Conservation (phyloP, 1,140 invertebrate species). For the Euwallacea similis region DNA sequence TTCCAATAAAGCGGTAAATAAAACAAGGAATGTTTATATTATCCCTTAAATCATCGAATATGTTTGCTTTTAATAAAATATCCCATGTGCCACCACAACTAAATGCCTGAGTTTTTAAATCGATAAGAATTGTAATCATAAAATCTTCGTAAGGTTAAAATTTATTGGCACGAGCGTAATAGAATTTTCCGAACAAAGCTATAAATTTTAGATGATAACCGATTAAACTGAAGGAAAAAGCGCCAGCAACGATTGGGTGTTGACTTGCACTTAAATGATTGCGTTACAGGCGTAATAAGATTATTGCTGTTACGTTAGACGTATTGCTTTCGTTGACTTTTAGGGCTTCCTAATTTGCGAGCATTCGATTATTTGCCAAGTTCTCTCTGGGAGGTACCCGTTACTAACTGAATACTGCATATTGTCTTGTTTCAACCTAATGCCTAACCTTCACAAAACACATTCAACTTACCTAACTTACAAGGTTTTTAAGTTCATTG, state of each 20-base stretch:
- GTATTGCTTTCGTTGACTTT: slow-evolving; percentile 24
- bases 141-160: slow-evolving; percentile 17
- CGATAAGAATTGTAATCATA: slow-evolving; percentile 28
- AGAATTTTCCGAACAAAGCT: slow-evolving; percentile 36
- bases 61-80: too few species aligned
- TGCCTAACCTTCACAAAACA: too few species aligned
- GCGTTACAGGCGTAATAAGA: slow-evolving; percentile 43
- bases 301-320: slow-evolving; percentile 39
- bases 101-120: slow-evolving; percentile 20
- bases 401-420: too few species aligned
- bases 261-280: slow-evolving; percentile 42
- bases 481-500: too few species aligned
- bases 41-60: too few species aligned
- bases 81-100: neutral
- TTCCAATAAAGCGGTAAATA: too few species aligned
- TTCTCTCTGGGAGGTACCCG: too few species aligned
- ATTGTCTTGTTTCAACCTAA: too few species aligned
- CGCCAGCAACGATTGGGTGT: slow-evolving; percentile 39
- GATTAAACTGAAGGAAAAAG: slow-evolving; percentile 39
- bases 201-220: slow-evolving; percentile 41
- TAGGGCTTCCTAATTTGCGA: slow-evolving; percentile 1
- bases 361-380: too few species aligned
- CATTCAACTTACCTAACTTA: too few species aligned
- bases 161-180: slow-evolving; percentile 34
- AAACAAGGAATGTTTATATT: too few species aligned